Evolutionary conservation across 2,797 vertebrate genomes (phyloP), one percentile per base, ranked within the genome.

Genomic region (Hippocampus kuda): DNA sequence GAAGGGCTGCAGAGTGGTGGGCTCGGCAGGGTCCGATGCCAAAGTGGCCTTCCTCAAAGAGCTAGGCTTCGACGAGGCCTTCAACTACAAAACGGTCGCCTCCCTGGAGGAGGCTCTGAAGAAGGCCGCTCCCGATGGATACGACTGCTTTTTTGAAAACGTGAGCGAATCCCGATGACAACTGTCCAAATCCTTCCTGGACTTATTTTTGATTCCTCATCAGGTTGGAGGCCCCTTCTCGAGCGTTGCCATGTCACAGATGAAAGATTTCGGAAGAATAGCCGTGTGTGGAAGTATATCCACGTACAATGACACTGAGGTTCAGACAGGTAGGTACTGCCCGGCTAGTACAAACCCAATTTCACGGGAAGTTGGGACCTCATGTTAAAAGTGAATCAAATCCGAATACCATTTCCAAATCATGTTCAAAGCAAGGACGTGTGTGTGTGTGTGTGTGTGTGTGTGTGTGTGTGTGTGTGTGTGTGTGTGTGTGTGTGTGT

Each of bases 121-220:
- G 74, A 86, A 89, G 24, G 94, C 93, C 4, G 91, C 94, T 71
- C 92, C 94, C 0, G 88, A 91, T 0, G 95, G 96, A 79, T 98
- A 96, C 0, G 91, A 98, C 77, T 96, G 95, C 79, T 93, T 91
- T 79, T 98, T 98, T 86, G 96, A 98, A 60, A 97, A 95, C 5
- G 95, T 96, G 84, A 91, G 92, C 16, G 5, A 15, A 30, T 53
- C 3, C 26, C 16, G 4, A n/a, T 8, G 12, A 41, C 1, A 7
- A 4, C 20, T n/a, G 15, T n/a, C 4, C 2, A 16, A 13, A 10
- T 3, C 5, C 41, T 42, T 38, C 16, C 8, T 18, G 5, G 13
- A 4, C 27, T 53, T 2, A 16, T 48, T 68, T 26, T 22, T 16
- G 7, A 15, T 26, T 26, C 3, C 34, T 42, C 15, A 57, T 67